Evolutionary conservation across 2,797 vertebrate species (phyloP).

Genomic region (Bovichtus diacanthus): DNA sequence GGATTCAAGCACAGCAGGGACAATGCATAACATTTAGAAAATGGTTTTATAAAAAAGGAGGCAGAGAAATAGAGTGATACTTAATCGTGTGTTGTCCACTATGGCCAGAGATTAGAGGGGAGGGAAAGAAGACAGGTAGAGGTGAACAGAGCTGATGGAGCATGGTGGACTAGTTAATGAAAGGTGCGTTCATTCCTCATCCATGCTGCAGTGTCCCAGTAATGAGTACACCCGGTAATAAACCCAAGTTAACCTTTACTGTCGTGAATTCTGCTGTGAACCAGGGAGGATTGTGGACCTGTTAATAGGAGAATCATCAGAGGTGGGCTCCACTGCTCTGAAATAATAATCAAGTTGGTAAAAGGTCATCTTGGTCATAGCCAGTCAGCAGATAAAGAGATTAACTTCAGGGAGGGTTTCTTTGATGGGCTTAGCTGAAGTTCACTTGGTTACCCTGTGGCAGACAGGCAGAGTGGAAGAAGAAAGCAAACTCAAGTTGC

Average conservation of each 20-base stretch:
- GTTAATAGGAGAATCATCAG: conserved; percentile 54
- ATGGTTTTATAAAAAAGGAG: conserved; percentile 23
- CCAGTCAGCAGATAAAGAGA: conserved; percentile 56
- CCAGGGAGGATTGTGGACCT: conserved; percentile 12
- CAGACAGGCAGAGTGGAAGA: conserved; percentile 38
- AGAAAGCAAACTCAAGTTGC: conserved; percentile 58
- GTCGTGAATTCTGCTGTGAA: conserved; percentile 34
- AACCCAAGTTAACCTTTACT: conserved; percentile 66
- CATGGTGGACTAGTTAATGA: conserved; percentile 37
- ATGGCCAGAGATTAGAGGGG: conserved; percentile 28
- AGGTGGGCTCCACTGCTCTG: conserved; percentile 19
- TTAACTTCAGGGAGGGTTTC: conserved; percentile 51
- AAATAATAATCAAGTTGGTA: conserved; percentile 57
- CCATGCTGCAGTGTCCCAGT: conserved; percentile 28
- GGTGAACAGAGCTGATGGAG: conserved; percentile 36
- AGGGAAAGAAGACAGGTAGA: conserved; percentile 19
- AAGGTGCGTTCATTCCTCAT: conserved; percentile 57
- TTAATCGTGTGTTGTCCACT: conserved; percentile 14
- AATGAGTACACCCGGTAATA: conserved; percentile 62
- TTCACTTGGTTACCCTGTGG: conserved; percentile 49
- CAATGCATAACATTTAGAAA: conserved; percentile 65
- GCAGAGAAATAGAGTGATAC: conserved; percentile 11
- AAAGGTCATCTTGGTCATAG: conserved; percentile 58
- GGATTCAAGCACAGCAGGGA: conserved; percentile 43
- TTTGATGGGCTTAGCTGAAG: conserved; percentile 63